Base-by-base conservation (phyloP, 2,797 vertebrate genomes). In the Smutsia gigantea region DNA sequence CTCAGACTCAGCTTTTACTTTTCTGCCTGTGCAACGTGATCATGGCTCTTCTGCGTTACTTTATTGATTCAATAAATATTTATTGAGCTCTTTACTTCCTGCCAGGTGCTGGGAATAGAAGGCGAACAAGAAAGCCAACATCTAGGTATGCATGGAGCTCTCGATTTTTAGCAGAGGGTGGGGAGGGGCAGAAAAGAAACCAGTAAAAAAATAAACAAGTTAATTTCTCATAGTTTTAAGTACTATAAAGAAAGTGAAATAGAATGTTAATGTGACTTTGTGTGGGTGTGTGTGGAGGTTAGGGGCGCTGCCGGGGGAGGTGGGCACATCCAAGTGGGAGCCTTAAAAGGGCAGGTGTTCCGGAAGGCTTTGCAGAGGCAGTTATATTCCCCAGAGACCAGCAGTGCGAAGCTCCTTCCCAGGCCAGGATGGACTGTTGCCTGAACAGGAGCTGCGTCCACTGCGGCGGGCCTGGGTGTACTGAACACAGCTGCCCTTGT, bases 21-120 rank as follows among this genome's bases (percentile, higher is more conserved):
- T 59, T 79, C 75, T 64, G 69, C 63, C 63, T 86, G 83, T 90
- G 92, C 79, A 86, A 83, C 55, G 42, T 55, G 87, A 87, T 69
- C 72, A 0, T 37, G 37, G 37, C 69, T 51, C 37, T 77, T 94
- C 89, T 88, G 68, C 25, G 4, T 89, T 77, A 49, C 63, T 95
- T 88, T 92, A 97, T 87, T 95, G 92, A 95, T 93, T 97, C 69
- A 59, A 84, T 93, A 96, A 91, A 93, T 94, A 94, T 93, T 94
- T 93, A 91, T 94, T 71, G 87, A 97, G 87, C 51, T 69, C 83
- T 29, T 69, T 46, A 21, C 93, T 95, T 95, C 89, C 90, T 93
- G 95, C 93, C 96, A 94, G 85, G 90, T 95, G 95, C 88, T 31
- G n/a, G 68, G 85, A 93, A 61, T 25, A 2, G 9, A 37, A 81